Evolutionary conservation across 2,797 vertebrate genomes (phyloP), one percentile per base, ranked within the genome.

Genomic region (Onychomys leucogaster): DNA sequence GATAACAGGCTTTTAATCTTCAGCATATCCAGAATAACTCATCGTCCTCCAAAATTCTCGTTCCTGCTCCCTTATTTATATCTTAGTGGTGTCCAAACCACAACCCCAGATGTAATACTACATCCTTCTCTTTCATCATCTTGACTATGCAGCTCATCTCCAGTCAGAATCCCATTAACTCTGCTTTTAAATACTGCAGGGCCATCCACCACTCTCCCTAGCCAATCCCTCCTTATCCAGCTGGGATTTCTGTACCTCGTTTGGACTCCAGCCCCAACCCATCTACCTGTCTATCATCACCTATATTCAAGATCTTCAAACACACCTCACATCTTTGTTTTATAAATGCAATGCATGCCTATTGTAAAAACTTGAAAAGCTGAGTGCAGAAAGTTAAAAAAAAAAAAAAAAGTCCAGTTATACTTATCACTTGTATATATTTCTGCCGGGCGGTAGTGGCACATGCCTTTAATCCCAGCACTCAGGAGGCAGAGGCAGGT

Each of bases 361-460:
- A 59, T 71, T 91, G 19, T 61, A 73, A 81, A 67, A n/a, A 69
- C 59, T 43, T 77, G 29, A 78, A 95, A 97, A 91, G 16, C 63
- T 55, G 9, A 65, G 5, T 57, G 8, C 34, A 67, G n/a, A 89
- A 81, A 71, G 55, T 41, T 73, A 46, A 4, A 41, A 90, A 89
- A 73, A 83, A 73, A 83, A 81, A 27, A 55, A 34, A n/a, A 67
- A 55, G 52, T 34, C 41, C 67, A 80, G 87, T 7, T 43, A 19
- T 14, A 19, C 4, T 90, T 57, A 71, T 41, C 2, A 75, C 17
- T 87, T 95, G n/a, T n/a, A n/a, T n/a, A n/a, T n/a, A n/a, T n/a
- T n/a, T n/a, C n/a, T n/a, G n/a, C n/a, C n/a, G n/a, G n/a, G n/a
- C n/a, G n/a, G n/a, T n/a, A n/a, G n/a, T n/a, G n/a, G n/a, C n/a